Evolutionary conservation across 2,113 vertebrate species (phyloP).

Genomic region (Aegotheles bennettii): DNA sequence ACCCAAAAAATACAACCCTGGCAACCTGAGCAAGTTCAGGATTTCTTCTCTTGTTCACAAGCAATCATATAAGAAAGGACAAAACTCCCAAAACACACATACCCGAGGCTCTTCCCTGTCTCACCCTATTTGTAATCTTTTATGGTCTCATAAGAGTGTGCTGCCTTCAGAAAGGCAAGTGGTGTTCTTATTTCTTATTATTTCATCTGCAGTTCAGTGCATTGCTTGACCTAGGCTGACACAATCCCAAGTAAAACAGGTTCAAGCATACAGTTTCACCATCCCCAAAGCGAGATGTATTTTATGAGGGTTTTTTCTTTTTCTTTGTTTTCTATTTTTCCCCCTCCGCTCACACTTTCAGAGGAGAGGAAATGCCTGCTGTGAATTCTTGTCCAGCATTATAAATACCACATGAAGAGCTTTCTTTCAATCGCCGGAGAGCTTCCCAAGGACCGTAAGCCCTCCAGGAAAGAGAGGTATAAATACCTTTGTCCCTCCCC

Average conservation of each 20-base stretch:
- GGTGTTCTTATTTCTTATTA: background rate
- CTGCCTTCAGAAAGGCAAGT: background rate
- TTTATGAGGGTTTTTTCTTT: background rate
- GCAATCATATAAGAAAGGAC: background rate
- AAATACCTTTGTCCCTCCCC: background rate
- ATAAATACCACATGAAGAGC: background rate
- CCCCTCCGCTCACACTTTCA: background rate
- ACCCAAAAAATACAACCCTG: background rate
- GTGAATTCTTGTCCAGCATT: conserved; percentile 7
- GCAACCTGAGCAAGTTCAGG: background rate
- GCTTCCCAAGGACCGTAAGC: background rate
- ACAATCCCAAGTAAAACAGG: background rate
- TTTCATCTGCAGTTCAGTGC: background rate
- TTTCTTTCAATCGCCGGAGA: background rate
- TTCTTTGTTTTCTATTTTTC: too few species aligned
- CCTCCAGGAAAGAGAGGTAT: background rate
- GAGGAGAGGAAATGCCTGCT: background rate
- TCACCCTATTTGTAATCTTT: background rate
- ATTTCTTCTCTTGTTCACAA: background rate
- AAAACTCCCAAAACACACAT: background rate
- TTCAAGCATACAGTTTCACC: background rate
- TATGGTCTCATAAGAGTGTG: background rate
- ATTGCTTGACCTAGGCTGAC: background rate
- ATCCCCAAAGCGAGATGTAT: background rate
- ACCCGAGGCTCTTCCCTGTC: background rate